Conservation (phyloP, 2,113 vertebrate genomes). For the Tylochromis polylepis region DNA sequence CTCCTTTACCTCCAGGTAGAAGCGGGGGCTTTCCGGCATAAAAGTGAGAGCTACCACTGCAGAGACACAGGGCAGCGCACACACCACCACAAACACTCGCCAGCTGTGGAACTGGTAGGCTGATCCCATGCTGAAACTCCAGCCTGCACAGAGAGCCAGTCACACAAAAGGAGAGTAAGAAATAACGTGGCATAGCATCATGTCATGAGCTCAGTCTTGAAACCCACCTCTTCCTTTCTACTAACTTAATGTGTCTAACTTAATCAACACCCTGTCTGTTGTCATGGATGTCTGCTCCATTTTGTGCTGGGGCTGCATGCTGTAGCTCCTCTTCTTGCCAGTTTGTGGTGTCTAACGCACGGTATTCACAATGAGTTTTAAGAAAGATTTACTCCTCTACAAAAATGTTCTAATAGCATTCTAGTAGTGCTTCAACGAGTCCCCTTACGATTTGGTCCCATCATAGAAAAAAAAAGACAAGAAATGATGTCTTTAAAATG, state of each 20-base stretch:
- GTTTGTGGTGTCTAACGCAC: neutral
- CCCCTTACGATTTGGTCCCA: neutral
- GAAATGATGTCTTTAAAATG: neutral
- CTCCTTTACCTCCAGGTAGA: slow-evolving; percentile 77
- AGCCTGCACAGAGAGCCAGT: slow-evolving; percentile 71
- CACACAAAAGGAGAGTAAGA: neutral
- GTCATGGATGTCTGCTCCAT: no score
- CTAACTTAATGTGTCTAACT: neutral
- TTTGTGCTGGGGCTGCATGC: no score
- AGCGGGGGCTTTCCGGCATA: slow-evolving; percentile 96
- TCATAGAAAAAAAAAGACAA: neutral
- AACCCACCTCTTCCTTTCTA: no score
- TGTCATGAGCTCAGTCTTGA: neutral
- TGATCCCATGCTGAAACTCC: slow-evolving; percentile 99
- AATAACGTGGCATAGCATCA: neutral
- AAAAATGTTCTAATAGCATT: neutral
- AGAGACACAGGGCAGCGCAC: slow-evolving; percentile 89
- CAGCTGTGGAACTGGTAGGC: slow-evolving; percentile 99
- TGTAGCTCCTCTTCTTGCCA: neutral
- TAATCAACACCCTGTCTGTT: no score
- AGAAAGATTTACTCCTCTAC: neutral
- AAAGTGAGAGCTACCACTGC: slow-evolving; percentile 95
- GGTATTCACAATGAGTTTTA: neutral
- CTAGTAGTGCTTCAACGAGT: neutral
- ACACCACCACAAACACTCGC: slow-evolving; percentile 96